phyloP scores from a whole-genome alignment of 2,113 vertebrate genomes.

The Platanista minor region DNA sequence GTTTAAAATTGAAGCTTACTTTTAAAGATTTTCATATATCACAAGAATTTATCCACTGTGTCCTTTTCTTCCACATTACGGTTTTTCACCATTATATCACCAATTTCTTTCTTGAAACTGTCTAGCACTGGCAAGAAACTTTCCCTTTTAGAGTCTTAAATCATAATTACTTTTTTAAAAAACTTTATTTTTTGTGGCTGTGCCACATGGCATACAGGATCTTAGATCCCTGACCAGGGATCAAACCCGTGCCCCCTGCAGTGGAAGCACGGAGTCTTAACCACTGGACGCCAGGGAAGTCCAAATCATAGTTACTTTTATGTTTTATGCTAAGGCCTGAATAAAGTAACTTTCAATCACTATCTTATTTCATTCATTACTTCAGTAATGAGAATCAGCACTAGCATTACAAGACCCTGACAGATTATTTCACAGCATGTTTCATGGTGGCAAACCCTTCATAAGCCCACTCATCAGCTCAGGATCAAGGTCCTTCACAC shows the following conservation, averaged over 20 bases:
- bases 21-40: background rate
- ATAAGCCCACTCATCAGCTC: background rate
- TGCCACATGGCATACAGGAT: background rate
- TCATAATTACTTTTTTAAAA: background rate
- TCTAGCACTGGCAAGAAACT: background rate
- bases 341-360: constrained; percentile 12
- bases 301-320: background rate
- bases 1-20: background rate
- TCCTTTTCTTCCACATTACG: background rate
- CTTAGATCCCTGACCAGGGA: background rate
- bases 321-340: background rate
- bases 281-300: background rate
- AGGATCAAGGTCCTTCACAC: background rate
- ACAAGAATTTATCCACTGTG: background rate
- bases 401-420: background rate
- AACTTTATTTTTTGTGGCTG: background rate
- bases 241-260: background rate
- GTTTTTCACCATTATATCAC: background rate
- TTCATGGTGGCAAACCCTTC: background rate
- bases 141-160: background rate
- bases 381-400: background rate
- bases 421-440: background rate
- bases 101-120: constrained; percentile 16
- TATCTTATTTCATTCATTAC: background rate
- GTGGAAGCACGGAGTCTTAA: background rate